Evolutionary conservation across 2,113 vertebrate genomes (phyloP), one percentile per base, ranked within the genome.

Genomic region (Chloropsis cyanopogon): DNA sequence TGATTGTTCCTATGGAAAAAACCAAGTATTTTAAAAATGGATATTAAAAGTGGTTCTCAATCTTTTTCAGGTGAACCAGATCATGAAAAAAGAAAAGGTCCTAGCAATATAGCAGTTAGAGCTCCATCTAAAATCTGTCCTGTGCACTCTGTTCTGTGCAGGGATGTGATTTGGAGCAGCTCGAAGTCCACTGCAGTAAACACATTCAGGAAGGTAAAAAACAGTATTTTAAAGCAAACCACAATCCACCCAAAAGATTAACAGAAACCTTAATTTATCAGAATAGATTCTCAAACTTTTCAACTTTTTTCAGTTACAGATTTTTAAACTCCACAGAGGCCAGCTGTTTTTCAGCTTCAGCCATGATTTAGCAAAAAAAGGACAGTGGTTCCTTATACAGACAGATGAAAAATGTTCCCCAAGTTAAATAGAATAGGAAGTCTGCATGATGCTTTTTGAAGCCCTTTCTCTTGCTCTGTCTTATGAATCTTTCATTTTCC

Each of bases 401-500:
- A 87, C 81, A 63, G 46, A 71, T 68, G 57, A 81, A 90, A 93
- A 94, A 94, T 90, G 42, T 75, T 83, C 76, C 88, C 75, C 57
- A 95, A 91, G 92, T 96, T 92, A 93, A 91, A 95, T 9, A 86
- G 89, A 94, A 86, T 54, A 83, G 82, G 77, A 93, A 95, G 78
- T 14, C 83, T 92, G 76, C 63, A 72, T 80, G 86, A 93, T 86
- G 88, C 72, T 95, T 95, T 96, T 95, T 97, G 95, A 97, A 96
- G 95, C 71, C 70, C 93, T 70, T 80, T 94, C 92, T 93, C 82
- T 88, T 77, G 54, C 82, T 83, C 87, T 80, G 57, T 80, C 96
- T 97, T 95, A 97, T 95, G 91, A 96, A 97, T 97, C 85, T 96
- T 96, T 96, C 92, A 97, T 97, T 96, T 86, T 84, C 54, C 79